phyloP scores from a whole-genome alignment of 2,888 invertebrate species.

The Nematopogon swammerdamellus region DNA sequence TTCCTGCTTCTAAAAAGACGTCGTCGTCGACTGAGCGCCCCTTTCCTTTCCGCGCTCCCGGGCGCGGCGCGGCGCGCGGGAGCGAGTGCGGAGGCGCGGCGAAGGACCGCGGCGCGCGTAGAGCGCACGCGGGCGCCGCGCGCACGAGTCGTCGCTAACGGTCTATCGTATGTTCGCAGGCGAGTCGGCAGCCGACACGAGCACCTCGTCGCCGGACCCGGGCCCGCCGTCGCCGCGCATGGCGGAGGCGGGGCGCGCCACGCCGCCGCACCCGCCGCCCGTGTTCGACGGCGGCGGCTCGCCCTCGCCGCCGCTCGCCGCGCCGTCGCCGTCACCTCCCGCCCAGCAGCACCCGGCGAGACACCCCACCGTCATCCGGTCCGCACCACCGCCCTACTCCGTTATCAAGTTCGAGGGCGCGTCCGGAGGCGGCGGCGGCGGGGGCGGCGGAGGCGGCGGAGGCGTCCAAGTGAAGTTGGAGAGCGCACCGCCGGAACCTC shows the following conservation, averaged over 20 bases:
- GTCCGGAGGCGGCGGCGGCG: constrained; percentile 21
- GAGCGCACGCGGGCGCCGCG: not conserved
- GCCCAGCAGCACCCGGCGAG: constrained; percentile 28
- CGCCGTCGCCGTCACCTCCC: constrained; percentile 36
- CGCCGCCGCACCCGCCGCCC: constrained; percentile 58
- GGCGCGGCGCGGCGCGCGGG: constrained; percentile 15
- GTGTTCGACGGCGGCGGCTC: constrained; percentile 40
- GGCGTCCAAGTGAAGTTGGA: constrained; percentile 50
- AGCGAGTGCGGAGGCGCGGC: not conserved
- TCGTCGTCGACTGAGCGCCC: constrained; percentile 37
- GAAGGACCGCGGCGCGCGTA: not conserved
- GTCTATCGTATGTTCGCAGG: constrained; percentile 59
- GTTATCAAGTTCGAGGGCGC: constrained; percentile 60
- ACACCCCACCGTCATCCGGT: constrained; percentile 54
- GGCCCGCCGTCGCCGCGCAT: constrained; percentile 82
- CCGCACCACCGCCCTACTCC: constrained; percentile 50
- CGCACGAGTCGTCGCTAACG: constrained; percentile 13
- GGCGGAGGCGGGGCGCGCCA: constrained; percentile 63
- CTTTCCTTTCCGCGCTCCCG: constrained; percentile 24
- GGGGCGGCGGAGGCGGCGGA: too few species aligned
- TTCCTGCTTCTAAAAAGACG: constrained; percentile 40
- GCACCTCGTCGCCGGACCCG: constrained; percentile 88
- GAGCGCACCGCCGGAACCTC: constrained; percentile 26
- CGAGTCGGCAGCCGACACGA: constrained; percentile 91
- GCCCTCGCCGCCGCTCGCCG: constrained; percentile 31